These are phyloP conservation scores for Microplitis mediator DNA, from an alignment of 1,140 invertebrate genomes.

Conservation along the genomic window DNA sequence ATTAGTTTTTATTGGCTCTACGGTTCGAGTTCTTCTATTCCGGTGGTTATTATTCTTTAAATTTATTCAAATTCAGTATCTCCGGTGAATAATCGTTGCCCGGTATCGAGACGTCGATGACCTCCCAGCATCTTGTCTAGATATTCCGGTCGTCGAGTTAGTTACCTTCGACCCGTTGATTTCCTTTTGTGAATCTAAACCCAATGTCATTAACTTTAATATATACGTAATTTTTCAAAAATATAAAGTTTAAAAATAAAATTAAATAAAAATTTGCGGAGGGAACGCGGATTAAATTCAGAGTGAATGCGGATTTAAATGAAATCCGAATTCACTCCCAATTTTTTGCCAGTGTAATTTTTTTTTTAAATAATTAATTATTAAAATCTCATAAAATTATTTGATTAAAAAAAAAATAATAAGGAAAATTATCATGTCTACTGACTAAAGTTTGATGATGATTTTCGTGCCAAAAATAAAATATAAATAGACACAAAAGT, in stretches of 20 bases:
- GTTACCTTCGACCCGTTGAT: constrained; percentile 1
- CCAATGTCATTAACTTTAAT: too few species aligned
- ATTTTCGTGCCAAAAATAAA: constrained; percentile 4
- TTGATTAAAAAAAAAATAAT: not conserved
- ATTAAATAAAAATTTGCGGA: too few species aligned
- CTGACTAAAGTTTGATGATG: not conserved
- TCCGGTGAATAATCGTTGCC: not conserved
- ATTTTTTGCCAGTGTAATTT: too few species aligned
- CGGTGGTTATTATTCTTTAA: not conserved
- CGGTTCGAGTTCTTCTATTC: too few species aligned
- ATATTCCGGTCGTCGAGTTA: constrained; percentile 10
- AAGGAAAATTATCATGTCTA: not conserved
- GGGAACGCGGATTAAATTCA: too few species aligned
- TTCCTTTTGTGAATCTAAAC: not conserved
- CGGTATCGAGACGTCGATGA: constrained; percentile 7
- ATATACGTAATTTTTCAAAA: too few species aligned
- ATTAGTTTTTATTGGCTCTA: too few species aligned
- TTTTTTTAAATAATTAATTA: too few species aligned
- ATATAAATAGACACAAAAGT: constrained; percentile 4
- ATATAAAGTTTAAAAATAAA: too few species aligned
- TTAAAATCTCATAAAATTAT: too few species aligned
- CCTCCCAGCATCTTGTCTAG: not conserved
- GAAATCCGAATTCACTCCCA: too few species aligned
- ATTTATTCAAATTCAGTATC: not conserved
- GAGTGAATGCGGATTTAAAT: too few species aligned